These are phyloP conservation scores for Charina bottae DNA, from an alignment of 2,113 vertebrate genomes.

Conservation along the genomic window DNA sequence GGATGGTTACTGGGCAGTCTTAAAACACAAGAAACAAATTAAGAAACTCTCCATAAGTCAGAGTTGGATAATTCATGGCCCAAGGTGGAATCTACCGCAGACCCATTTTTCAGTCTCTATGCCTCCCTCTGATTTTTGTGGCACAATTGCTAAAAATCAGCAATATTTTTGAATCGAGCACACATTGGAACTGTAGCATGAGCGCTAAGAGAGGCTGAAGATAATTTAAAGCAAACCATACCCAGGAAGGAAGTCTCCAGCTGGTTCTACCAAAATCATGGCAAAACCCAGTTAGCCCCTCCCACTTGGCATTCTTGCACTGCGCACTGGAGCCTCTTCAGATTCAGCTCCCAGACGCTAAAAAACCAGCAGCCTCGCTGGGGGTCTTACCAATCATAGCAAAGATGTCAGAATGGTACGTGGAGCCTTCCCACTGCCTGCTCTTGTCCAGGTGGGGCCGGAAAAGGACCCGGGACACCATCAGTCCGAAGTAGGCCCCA, in stretches of 20 bases:
- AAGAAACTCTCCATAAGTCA: too few relatives aligned
- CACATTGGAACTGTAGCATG: background rate
- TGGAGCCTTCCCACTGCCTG: slow-evolving; percentile 71
- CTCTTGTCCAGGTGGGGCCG: slow-evolving; percentile 75
- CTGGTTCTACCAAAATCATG: background rate
- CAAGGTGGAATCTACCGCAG: too few relatives aligned
- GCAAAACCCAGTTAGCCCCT: background rate
- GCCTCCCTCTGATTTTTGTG: background rate
- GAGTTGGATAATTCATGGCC: too few relatives aligned
- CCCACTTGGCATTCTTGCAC: background rate
- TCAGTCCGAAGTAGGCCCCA: slow-evolving; percentile 90
- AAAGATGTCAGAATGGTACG: slow-evolving; percentile 84
- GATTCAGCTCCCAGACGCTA: background rate
- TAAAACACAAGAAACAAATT: background rate
- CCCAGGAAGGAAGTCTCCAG: background rate
- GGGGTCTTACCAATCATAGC: slow-evolving; percentile 84
- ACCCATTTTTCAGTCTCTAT: too few relatives aligned
- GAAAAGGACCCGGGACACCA: slow-evolving; percentile 83
- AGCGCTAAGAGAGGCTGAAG: background rate
- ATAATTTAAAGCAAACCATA: background rate
- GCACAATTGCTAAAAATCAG: background rate
- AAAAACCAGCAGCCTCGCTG: background rate
- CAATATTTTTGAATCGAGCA: background rate
- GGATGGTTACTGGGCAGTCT: background rate
- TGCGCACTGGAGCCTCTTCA: background rate